Conservation (phyloP, 2,888 invertebrate species). For the Rhimphoctona megacephalus region DNA sequence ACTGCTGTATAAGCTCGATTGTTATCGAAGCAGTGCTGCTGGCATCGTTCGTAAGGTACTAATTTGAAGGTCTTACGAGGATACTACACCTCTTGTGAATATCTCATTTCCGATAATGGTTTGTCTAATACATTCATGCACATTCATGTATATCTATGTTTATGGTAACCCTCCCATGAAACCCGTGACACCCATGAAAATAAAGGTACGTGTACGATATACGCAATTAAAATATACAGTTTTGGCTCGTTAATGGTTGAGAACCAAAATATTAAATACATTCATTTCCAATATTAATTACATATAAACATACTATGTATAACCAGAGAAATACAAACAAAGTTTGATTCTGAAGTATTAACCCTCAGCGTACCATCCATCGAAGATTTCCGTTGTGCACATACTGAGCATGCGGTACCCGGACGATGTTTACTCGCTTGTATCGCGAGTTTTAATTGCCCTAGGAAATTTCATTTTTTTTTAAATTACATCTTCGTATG, state of each 20-base stretch:
- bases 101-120: constrained; percentile 42
- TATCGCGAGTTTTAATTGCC: too few relatives aligned
- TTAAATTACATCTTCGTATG: too few relatives aligned
- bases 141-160: too few relatives aligned
- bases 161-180: not conserved
- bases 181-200: not conserved
- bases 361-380: too few relatives aligned
- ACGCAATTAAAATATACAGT: not conserved
- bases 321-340: too few relatives aligned
- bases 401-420: too few relatives aligned
- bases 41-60: constrained; percentile 54
- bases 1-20: constrained; percentile 50
- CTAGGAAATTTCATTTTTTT: too few relatives aligned
- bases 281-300: not conserved
- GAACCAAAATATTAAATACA: not conserved
- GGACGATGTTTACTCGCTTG: too few relatives aligned
- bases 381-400: too few relatives aligned
- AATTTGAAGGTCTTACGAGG: constrained; percentile 37
- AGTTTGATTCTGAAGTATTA: too few relatives aligned
- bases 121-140: constrained; percentile 20
- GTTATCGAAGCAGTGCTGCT: constrained; percentile 56
- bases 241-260: not conserved
- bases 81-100: constrained; percentile 33
- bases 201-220: not conserved
- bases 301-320: too few relatives aligned